phyloP scores from a whole-genome alignment of 2,113 vertebrate species.

The Mustela lutreola region DNA sequence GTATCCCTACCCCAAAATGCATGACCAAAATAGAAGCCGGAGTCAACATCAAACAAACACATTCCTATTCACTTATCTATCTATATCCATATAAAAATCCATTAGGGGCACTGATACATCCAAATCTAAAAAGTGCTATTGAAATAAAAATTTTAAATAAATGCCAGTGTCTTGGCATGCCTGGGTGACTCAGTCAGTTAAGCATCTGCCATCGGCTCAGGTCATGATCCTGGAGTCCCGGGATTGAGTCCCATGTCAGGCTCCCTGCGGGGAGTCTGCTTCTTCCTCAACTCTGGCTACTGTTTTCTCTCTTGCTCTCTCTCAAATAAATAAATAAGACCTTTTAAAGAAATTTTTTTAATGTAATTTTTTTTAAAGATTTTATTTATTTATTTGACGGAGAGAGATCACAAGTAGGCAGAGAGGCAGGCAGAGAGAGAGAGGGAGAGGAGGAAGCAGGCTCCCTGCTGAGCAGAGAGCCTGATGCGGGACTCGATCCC shows the following conservation, averaged over 20 bases:
- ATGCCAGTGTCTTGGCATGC: background rate
- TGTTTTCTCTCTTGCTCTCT: background rate
- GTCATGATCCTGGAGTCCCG: background rate
- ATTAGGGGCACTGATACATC: background rate
- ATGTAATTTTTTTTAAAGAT: no score
- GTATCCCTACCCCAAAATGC: background rate
- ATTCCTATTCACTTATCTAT: background rate
- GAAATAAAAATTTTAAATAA: background rate
- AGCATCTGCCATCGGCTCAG: background rate
- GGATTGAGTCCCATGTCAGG: background rate
- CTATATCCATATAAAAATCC: background rate
- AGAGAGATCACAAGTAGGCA: no score
- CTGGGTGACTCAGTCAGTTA: background rate
- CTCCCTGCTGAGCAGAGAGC: no score
- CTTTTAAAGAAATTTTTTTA: background rate
- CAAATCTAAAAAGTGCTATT: background rate
- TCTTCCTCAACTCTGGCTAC: background rate
- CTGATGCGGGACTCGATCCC: no score
- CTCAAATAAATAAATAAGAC: background rate
- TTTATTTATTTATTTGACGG: no score
- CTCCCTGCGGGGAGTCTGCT: background rate
- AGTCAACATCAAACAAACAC: background rate
- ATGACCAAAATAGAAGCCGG: background rate
- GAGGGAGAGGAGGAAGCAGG: no score
- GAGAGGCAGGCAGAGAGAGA: no score